Evolutionary conservation across 2,113 vertebrate genomes (phyloP).

Genomic region (Glaucidium brasilianum): DNA sequence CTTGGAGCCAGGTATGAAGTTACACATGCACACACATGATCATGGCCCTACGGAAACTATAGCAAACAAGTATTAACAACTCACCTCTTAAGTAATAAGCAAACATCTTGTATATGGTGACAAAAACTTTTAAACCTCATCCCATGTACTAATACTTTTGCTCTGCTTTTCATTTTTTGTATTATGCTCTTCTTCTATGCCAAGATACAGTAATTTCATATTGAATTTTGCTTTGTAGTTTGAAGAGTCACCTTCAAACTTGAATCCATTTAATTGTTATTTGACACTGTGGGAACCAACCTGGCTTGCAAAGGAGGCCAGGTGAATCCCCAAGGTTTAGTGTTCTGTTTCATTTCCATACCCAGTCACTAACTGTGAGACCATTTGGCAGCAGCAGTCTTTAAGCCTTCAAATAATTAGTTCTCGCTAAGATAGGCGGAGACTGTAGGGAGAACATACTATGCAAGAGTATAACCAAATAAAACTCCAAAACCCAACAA

Average conservation of each 20-base stretch:
- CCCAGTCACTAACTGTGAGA: slow-evolving; percentile 75
- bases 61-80: neutral
- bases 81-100: neutral
- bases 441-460: slow-evolving; percentile 48
- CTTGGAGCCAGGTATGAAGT: neutral
- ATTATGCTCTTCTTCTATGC: neutral
- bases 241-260: slow-evolving; percentile 70
- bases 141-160: neutral
- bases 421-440: slow-evolving; percentile 66
- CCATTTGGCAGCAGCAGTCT: slow-evolving; percentile 76
- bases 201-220: neutral
- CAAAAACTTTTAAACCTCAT: neutral
- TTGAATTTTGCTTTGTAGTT: slow-evolving; percentile 47
- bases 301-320: slow-evolving; percentile 72
- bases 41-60: neutral
- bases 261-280: slow-evolving; percentile 63
- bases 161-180: neutral
- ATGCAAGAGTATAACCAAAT: neutral
- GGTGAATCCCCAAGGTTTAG: slow-evolving; percentile 76
- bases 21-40: neutral
- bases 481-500: neutral
- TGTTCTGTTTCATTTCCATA: slow-evolving; percentile 72
- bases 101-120: neutral
- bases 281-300: slow-evolving; percentile 60
- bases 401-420: slow-evolving; percentile 81